phyloP scores from a whole-genome alignment of 2,888 invertebrate genomes.

The Melieria picta region DNA sequence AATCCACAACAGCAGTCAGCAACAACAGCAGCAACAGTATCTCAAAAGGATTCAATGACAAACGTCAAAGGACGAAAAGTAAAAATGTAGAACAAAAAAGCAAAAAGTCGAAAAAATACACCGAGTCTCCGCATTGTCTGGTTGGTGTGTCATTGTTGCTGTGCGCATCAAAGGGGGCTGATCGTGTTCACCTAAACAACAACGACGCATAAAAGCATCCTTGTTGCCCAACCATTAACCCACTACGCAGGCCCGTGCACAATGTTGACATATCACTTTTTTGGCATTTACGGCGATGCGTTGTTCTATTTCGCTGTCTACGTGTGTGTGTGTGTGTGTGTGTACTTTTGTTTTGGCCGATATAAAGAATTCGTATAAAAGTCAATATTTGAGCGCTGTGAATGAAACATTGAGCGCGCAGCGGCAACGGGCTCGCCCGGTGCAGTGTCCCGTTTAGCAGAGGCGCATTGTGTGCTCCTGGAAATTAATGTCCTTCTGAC shows the following conservation, averaged over 20 bases:
- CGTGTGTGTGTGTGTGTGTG: constrained; percentile 2
- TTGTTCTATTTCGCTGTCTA: constrained; percentile 1
- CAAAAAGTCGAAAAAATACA: constrained; percentile 39
- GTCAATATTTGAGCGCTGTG: constrained; percentile 55
- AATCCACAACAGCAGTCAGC: no score
- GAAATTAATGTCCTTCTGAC: constrained; percentile 55
- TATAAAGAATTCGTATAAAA: constrained; percentile 42
- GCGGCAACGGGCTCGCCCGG: background rate
- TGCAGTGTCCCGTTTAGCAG: no score
- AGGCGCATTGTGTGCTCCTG: background rate
- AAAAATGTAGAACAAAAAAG: constrained; percentile 45
- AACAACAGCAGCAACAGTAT: constrained; percentile 25
- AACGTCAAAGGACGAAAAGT: constrained; percentile 45
- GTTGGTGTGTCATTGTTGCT: constrained; percentile 6
- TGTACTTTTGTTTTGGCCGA: constrained; percentile 8
- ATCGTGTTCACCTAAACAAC: constrained; percentile 52
- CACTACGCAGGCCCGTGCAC: background rate
- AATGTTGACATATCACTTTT: background rate
- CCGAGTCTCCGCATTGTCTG: constrained; percentile 55
- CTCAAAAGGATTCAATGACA: constrained; percentile 39
- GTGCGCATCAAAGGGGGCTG: constrained; percentile 53
- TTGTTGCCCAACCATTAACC: constrained; percentile 7
- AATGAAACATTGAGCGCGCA: constrained; percentile 45
- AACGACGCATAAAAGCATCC: constrained; percentile 17
- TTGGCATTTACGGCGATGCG: constrained; percentile 4